Conservation (phyloP, 2,888 invertebrate species). For the Mongoloraphidia duomilia region DNA sequence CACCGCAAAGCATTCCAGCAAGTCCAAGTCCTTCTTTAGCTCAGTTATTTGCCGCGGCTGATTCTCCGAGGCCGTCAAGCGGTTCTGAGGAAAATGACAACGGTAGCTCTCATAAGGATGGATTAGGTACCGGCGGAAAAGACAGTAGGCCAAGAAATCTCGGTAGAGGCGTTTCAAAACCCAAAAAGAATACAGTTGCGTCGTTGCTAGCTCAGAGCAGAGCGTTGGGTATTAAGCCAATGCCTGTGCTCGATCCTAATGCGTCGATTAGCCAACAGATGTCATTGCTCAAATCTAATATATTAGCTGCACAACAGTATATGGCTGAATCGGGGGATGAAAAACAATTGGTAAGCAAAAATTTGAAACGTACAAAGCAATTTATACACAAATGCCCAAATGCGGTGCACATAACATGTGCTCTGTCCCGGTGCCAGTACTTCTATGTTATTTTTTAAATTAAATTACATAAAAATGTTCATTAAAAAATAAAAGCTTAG, state of each 20-base stretch:
- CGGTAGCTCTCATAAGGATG: conserved; percentile 15
- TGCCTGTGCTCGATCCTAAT: conserved; percentile 40
- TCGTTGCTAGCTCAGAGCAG: conserved; percentile 75
- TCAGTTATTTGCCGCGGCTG: conserved; percentile 41
- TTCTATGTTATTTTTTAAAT: too few species aligned
- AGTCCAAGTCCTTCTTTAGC: conserved; percentile 37
- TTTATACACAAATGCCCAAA: neutral
- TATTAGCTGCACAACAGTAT: conserved; percentile 53
- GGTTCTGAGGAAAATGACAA: conserved; percentile 21
- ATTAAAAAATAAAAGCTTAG: conserved; percentile 38
- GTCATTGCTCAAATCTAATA: conserved; percentile 39
- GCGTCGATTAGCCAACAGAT: conserved; percentile 41
- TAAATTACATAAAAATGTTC: neutral
- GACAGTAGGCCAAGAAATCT: conserved; percentile 73
- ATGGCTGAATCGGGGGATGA: conserved; percentile 22
- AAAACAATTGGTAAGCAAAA: conserved; percentile 30
- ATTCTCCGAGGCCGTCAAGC: conserved; percentile 42
- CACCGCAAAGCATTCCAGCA: conserved; percentile 25
- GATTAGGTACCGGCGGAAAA: conserved; percentile 31
- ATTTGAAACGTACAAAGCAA: neutral
- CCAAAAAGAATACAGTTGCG: conserved; percentile 86
- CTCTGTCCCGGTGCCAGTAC: too few species aligned
- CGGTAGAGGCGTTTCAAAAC: conserved; percentile 76
- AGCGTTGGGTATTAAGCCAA: conserved; percentile 62
- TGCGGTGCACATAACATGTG: too few species aligned